These are phyloP conservation scores for Leptinotarsa tumamoca DNA, from an alignment of 2,888 invertebrate species.

Conservation along the genomic window DNA sequence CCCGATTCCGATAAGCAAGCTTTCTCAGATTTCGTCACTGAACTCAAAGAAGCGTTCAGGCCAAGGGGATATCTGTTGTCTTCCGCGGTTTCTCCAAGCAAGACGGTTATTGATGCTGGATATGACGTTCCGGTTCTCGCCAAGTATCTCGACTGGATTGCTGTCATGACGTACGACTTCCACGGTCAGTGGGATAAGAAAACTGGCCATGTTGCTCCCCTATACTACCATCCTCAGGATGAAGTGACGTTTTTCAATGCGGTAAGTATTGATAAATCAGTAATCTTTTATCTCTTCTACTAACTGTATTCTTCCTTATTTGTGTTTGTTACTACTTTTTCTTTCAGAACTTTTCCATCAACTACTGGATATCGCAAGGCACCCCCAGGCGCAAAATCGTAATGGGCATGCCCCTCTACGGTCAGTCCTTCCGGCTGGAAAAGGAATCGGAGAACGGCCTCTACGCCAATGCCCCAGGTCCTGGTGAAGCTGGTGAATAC, in stretches of 20 bases:
- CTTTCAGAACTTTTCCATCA: constrained; percentile 83
- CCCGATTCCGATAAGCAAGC: constrained; percentile 85
- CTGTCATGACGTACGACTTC: constrained; percentile 93
- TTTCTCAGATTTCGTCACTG: constrained; percentile 80
- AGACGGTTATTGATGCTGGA: constrained; percentile 85
- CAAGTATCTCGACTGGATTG: constrained; percentile 86
- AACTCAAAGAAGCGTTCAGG: constrained; percentile 72
- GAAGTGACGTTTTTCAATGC: constrained; percentile 86
- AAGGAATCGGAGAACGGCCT: constrained; percentile 74
- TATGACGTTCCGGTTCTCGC: constrained; percentile 85
- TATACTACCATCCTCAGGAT: constrained; percentile 86
- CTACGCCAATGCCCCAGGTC: constrained; percentile 81
- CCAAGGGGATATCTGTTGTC: constrained; percentile 75
- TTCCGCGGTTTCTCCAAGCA: constrained; percentile 89
- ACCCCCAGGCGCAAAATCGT: constrained; percentile 84
- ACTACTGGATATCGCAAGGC: constrained; percentile 90
- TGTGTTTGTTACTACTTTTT: constrained; percentile 17
- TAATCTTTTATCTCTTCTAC: not conserved
- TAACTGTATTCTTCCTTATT: too few species aligned
- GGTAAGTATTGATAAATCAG: constrained; percentile 66
- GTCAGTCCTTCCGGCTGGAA: constrained; percentile 83
- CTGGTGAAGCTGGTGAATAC: constrained; percentile 87
- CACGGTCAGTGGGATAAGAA: constrained; percentile 94
- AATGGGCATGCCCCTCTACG: constrained; percentile 91
- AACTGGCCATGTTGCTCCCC: constrained; percentile 89